A percentile compares a stretch with the other conserved stretches of the same genome.
Conservation (phyloP, 2,888 invertebrate species). For the Arenicola marina region DNA sequence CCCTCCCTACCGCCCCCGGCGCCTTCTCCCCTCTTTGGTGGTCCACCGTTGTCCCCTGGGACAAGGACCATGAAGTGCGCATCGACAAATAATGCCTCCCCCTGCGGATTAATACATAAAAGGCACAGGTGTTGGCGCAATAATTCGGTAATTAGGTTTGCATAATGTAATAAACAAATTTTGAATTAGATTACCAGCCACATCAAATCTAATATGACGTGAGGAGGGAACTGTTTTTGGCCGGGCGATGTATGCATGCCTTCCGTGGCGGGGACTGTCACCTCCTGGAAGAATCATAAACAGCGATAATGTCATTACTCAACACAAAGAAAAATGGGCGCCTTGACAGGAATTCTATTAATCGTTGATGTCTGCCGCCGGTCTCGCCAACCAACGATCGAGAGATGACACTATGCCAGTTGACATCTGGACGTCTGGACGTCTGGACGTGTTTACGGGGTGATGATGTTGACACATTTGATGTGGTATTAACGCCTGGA, state of each 20-base stretch:
- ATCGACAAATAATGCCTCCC: slow-evolving; percentile 15
- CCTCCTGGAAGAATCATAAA: slow-evolving; percentile 29
- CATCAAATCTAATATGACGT: slow-evolving; percentile 37
- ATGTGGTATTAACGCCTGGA: too few relatives aligned
- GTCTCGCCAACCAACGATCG: too few relatives aligned
- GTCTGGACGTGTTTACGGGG: too few relatives aligned
- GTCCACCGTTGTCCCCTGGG: too few relatives aligned
- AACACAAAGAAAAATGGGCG: slow-evolving; percentile 18
- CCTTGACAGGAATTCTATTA: slow-evolving; percentile 1
- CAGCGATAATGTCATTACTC: slow-evolving; percentile 19
- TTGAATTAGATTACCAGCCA: slow-evolving; percentile 41
- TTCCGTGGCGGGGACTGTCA: slow-evolving; percentile 24
- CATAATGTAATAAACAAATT: slow-evolving; percentile 48
- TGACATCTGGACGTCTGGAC: too few relatives aligned
- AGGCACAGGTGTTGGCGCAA: slow-evolving; percentile 33
- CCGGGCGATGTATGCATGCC: background rate
- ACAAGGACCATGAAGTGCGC: background rate
- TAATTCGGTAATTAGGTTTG: slow-evolving; percentile 36
- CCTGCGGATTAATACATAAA: slow-evolving; percentile 22
- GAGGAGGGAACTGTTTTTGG: slow-evolving; percentile 3
- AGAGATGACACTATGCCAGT: too few relatives aligned
- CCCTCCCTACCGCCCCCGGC: background rate
- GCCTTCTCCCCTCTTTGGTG: background rate
- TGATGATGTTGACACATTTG: too few relatives aligned
- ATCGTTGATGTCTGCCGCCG: background rate